Evolutionary conservation across 2,113 vertebrate genomes (phyloP), one percentile per base, ranked within the genome.

Genomic region (Pangasianodon hypophthalmus): DNA sequence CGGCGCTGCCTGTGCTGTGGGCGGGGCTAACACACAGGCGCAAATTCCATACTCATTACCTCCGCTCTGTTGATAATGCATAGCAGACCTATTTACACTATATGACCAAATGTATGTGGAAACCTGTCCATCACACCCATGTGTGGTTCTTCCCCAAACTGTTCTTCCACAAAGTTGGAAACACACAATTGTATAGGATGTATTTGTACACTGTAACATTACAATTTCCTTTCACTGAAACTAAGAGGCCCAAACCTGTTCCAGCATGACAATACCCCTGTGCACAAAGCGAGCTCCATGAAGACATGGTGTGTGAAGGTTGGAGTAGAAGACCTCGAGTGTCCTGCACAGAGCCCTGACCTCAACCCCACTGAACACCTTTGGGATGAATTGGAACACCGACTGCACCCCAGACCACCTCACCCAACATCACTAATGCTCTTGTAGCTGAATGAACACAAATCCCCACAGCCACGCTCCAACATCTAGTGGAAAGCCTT

Each of bases 1-100:
- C 91, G 89, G 92, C 86, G 93, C 92, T 86, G 94, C 95, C 93
- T 94, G 95, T 93, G 95, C 4, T 94, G 95, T 93, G 93, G 95
- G 95, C 85, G 89, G 87, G 77, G 88, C 52, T 6, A 60, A 46
- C 6, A 41, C 13, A 46, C 46, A 41, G 5, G 19, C 58, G 16
- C 84, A 81, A 52, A 81, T 52, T 52, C 50, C 29, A 32, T 19
- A 8, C 48, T 54, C 14, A 29, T 32, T 19, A 62, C 19, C 5
- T 41, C 32, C 82, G 64, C 44, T 56, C 64, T 44, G 83, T 79
- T 91, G 79, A 54, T 85, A 21, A 73, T 0, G 37, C 71, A 41
- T 3, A 9, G 37, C 37, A 41, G 37, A 73, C 1, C 16, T 73
- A 3, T 37, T 73, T 73, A 32, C n/a, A 32, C 58, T 26, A 8